Evolutionary conservation across 2,113 vertebrate species (phyloP), one percentile per base, ranked within the genome.

Genomic region (Seriola quinqueradiata): DNA sequence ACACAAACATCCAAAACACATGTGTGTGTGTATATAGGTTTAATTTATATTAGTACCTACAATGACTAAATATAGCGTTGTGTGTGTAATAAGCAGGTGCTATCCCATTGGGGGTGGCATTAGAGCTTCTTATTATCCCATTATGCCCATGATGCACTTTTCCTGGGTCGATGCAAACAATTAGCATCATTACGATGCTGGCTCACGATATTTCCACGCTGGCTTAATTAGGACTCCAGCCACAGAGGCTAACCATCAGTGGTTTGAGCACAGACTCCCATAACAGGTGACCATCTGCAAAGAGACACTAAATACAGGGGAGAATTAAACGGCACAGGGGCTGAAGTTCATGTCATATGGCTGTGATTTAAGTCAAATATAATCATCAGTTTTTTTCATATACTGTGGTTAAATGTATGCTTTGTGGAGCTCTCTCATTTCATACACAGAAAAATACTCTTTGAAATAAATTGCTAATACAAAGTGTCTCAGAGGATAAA

Each of bases 201-300:
- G 65, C 71, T 85, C 63, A 58, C 61, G 25, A 75, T 88, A 81
- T 81, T 79, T 87, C 72, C 81, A 52, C 46, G 32, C 32, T 54
- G 66, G 50, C 80, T 85, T 92, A 87, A 92, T 92, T 90, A 91
- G 89, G 75, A 78, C 84, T 92, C 10, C 21, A 71, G 87, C 81
- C 85, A 75, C 88, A 82, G 71, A 25, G 63, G 75, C 70, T 34
- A 86, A 70, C 71, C 85, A 83, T 84, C 71, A 79, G 88, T 80
- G 91, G 79, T 85, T 89, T 85, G 60, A 83, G 44, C 64, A n/a
- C 66, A 67, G 65, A 66, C 36, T 92, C 87, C 86, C 84, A 68
- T 40, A 84, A 77, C 87, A 87, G 84, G 76, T 75, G 82, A 89
- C 78, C 72, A 55, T 76, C 74, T 82, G 81, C 75, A 71, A 16